These are phyloP conservation scores for Pelmatolapia mariae DNA, from an alignment of 2,113 vertebrate genomes.

Conservation along the genomic window DNA sequence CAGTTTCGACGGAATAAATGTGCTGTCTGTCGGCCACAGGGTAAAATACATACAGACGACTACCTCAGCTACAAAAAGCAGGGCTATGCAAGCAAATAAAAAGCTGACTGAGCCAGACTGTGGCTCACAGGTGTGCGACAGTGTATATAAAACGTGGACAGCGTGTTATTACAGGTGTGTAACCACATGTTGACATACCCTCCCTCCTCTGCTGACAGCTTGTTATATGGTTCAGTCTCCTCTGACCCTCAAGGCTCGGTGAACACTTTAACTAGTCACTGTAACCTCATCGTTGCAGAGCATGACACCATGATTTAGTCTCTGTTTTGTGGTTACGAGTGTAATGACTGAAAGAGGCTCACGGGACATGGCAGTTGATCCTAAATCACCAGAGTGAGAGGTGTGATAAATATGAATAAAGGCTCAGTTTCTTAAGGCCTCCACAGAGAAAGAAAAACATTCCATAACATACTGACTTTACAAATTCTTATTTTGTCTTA, in stretches of 20 bases:
- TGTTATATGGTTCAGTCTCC: conserved; percentile 13
- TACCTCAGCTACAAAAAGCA: not conserved
- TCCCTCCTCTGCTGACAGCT: conserved; percentile 39
- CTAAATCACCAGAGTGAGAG: not conserved
- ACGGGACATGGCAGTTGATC: not conserved
- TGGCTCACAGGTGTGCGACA: conserved; percentile 40
- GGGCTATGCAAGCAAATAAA: conserved; percentile 30
- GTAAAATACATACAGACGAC: not conserved
- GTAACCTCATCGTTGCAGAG: not conserved
- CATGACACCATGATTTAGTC: conserved; percentile 12
- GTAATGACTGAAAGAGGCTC: not conserved
- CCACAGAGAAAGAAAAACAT: not conserved
- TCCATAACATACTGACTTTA: not conserved
- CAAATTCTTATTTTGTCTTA: not conserved
- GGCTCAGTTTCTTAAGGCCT: not conserved
- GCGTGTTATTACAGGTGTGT: conserved; percentile 56
- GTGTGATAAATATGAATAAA: not conserved
- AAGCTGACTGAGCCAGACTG: conserved; percentile 19
- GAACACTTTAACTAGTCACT: conserved; percentile 1
- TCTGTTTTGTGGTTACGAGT: not conserved
- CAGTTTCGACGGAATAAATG: conserved; percentile 8
- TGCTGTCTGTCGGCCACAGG: not conserved
- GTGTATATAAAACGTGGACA: conserved; percentile 9
- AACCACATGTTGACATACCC: conserved; percentile 37
- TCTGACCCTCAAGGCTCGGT: conserved; percentile 7